These are phyloP conservation scores for Tachysurus fulvidraco DNA, from an alignment of 2,113 vertebrate species.

Conservation along the genomic window DNA sequence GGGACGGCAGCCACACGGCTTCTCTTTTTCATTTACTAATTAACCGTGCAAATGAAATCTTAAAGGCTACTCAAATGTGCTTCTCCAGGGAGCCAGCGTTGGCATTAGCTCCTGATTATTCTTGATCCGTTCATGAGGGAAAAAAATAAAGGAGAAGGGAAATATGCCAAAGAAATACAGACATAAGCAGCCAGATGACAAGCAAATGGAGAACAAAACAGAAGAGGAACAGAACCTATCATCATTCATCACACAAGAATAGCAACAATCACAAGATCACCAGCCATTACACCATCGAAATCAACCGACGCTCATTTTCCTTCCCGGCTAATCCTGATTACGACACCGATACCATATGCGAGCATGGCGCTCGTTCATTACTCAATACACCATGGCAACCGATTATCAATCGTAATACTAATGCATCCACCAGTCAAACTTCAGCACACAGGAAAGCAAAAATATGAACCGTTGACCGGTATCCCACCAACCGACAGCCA, in stretches of 20 bases:
- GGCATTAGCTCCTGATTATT: constrained; percentile 74
- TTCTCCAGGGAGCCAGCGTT: constrained; percentile 66
- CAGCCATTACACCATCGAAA: neutral
- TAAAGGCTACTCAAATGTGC: constrained; percentile 74
- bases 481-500: neutral
- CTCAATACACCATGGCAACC: neutral
- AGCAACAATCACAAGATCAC: neutral
- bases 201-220: neutral
- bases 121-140: constrained; percentile 61
- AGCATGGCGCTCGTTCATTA: neutral
- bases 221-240: neutral
- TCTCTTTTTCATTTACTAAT: constrained; percentile 79
- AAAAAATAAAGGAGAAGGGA: neutral
- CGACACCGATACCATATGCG: neutral
- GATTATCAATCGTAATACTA: neutral
- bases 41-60: constrained; percentile 81
- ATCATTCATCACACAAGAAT: constrained; percentile 15
- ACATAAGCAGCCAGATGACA: constrained; percentile 12
- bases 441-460: neutral
- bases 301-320: neutral
- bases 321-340: neutral
- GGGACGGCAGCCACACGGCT: constrained; percentile 64
- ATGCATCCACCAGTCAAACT: neutral
- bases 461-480: neutral
- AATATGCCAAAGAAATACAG: constrained; percentile 36